Base-by-base conservation (phyloP, 2,797 vertebrate species). In the Takifugu rubripes region DNA sequence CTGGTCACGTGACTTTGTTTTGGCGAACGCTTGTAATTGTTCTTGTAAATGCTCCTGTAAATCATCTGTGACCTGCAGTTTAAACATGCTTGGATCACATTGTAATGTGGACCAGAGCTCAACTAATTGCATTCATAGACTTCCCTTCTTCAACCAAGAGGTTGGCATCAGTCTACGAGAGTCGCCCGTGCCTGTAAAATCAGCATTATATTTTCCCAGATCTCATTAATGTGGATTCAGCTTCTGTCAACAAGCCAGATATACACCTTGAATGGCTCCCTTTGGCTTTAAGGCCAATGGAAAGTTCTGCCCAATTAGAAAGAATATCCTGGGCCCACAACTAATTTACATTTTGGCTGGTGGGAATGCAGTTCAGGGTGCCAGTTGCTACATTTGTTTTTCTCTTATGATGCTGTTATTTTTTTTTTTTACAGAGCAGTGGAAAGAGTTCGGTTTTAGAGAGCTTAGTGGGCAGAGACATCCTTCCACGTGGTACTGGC, bases 371-470 rank as follows among this genome's bases (percentile, higher is more conserved):
- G 1, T 21, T 21, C 21, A 21, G 21, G 21, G 21, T 21, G 21
- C 21, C 21, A 21, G 25, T 26, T 21, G n/a, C 16, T 21, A n/a
- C 44, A 21, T 46, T 46, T 43, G 46, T 3, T 0, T 63, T 66
- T 63, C 61, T 26, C 70, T 64, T 58, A 43, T 52, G 8, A 49
- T 58, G 25, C 3, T 61, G 36, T 56, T 78, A 15, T n/a, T 1
- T 21, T 21, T 21, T 21, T 89, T 86, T 44, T 90, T 81, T 91
- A 88, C 92, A 99, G 97, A 99, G 97, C 90, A 99, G 97, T 64
- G 97, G 97, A 56, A 99, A 99, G 86, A 99, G 96, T 87, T 99
- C 97, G 1, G 97, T 99, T 64, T 84, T 99, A 74, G 97, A 99
- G 87, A 98, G 95, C 82, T 91, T 99, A 40, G 97, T 99, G 62